phyloP scores from a whole-genome alignment of 2,888 invertebrate species.

The Hyppa rectilinea region DNA sequence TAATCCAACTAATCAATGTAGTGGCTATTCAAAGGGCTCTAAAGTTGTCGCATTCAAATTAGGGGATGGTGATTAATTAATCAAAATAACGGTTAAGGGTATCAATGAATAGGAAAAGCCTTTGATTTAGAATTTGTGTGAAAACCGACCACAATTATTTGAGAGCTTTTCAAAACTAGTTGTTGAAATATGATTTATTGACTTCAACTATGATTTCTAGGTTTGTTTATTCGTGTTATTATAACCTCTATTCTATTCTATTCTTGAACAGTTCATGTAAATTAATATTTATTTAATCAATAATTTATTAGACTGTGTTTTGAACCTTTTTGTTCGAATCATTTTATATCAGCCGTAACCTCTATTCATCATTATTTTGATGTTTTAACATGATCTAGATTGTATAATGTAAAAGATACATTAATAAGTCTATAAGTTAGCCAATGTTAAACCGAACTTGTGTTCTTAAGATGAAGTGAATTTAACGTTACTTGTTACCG shows the following conservation, averaged over 20 bases:
- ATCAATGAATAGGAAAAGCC: slow-evolving; percentile 56
- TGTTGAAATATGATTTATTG: slow-evolving; percentile 60
- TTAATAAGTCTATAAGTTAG: too few relatives aligned
- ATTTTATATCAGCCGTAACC: not conserved
- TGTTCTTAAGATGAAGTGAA: too few relatives aligned
- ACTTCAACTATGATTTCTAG: not conserved
- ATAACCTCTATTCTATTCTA: not conserved
- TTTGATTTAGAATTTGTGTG: slow-evolving; percentile 48
- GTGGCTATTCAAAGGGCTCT: slow-evolving; percentile 69
- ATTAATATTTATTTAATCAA: not conserved
- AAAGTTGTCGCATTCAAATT: slow-evolving; percentile 75
- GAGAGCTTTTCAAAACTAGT: slow-evolving; percentile 48
- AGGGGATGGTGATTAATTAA: slow-evolving; percentile 76
- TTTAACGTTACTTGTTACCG: too few relatives aligned
- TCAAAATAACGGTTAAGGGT: slow-evolving; percentile 69
- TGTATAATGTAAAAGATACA: not conserved
- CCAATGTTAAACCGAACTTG: too few relatives aligned
- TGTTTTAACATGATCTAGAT: not conserved
- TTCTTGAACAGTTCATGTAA: not conserved
- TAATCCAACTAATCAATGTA: slow-evolving; percentile 56
- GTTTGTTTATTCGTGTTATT: slow-evolving; percentile 15
- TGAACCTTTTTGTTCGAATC: not conserved
- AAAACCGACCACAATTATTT: slow-evolving; percentile 37
- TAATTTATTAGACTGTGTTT: not conserved
- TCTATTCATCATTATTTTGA: not conserved